Percentiles rank a stretch among this genome's conserved stretches.
Evolutionary conservation across 2,797 vertebrate species (phyloP).

Genomic region (Amniataba percoides): DNA sequence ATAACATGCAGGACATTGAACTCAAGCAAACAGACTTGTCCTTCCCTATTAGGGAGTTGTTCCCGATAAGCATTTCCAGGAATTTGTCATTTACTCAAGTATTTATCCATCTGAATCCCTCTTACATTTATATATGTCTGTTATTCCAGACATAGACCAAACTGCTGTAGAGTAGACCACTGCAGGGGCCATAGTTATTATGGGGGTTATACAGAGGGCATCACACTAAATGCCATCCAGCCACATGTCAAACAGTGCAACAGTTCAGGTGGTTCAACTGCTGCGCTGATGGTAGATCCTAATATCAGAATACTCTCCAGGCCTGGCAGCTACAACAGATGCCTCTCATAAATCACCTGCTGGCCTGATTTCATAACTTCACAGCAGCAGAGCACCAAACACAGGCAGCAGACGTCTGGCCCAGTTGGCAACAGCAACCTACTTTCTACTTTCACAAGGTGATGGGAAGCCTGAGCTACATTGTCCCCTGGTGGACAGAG

Average conservation of each 20-base stretch:
- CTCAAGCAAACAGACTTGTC: neutral
- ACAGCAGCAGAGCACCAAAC: slow-evolving; percentile 18
- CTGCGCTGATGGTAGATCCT: neutral
- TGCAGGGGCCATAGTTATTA: slow-evolving; percentile 1
- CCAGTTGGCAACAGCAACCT: slow-evolving; percentile 40
- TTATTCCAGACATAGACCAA: neutral
- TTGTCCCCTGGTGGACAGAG: slow-evolving; percentile 47
- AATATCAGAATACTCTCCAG: neutral
- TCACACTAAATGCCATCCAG: neutral
- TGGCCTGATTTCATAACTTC: slow-evolving; percentile 33
- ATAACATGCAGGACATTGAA: slow-evolving; percentile 25
- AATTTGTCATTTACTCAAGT: too few species aligned
- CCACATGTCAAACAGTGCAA: neutral
- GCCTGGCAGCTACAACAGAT: slow-evolving; percentile 29
- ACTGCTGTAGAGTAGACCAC: neutral
- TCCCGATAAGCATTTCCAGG: too few species aligned
- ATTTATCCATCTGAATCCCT: too few species aligned
- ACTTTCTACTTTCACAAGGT: neutral
- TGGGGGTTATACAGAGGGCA: neutral
- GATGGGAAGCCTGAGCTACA: neutral
- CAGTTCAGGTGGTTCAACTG: neutral
- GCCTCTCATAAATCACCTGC: slow-evolving; percentile 42
- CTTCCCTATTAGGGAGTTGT: too few species aligned
- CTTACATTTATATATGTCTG: neutral
- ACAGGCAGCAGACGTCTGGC: slow-evolving; percentile 39